Conservation (phyloP, 2,113 vertebrate species). For the Orientallactaga bullata region DNA sequence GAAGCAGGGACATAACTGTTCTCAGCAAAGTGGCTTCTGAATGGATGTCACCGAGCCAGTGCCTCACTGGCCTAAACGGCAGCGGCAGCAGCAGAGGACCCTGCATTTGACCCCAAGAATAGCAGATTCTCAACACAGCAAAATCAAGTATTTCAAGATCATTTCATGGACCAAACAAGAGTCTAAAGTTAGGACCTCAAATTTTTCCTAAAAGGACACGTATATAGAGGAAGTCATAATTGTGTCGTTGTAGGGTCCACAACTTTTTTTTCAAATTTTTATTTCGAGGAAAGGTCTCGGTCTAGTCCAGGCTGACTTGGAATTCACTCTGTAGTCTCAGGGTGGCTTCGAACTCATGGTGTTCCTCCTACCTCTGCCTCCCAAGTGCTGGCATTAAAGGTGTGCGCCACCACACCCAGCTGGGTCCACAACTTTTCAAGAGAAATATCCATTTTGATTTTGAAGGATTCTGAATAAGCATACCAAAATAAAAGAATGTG, state of each 20-base stretch:
- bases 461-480: not conserved
- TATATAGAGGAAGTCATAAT: not conserved
- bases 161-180: not conserved
- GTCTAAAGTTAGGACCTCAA: not conserved
- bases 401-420: too few relatives aligned
- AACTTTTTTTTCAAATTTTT: too few relatives aligned
- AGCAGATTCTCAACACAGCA: not conserved
- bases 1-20: rapidly evolving
- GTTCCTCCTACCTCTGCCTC: too few relatives aligned
- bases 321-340: too few relatives aligned
- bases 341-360: too few relatives aligned
- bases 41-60: not conserved
- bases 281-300: too few relatives aligned
- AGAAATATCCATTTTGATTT: constrained; percentile 31
- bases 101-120: not conserved
- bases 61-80: rapidly evolving
- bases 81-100: too few relatives aligned
- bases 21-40: not conserved
- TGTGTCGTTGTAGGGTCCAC: not conserved
- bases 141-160: not conserved
- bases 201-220: not conserved
- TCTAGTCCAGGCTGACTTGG: too few relatives aligned
- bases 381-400: too few relatives aligned
- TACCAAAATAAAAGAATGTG: not conserved
- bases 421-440: not conserved